Conservation (phyloP, 2,113 vertebrate species). For the Oryzias woworae region DNA sequence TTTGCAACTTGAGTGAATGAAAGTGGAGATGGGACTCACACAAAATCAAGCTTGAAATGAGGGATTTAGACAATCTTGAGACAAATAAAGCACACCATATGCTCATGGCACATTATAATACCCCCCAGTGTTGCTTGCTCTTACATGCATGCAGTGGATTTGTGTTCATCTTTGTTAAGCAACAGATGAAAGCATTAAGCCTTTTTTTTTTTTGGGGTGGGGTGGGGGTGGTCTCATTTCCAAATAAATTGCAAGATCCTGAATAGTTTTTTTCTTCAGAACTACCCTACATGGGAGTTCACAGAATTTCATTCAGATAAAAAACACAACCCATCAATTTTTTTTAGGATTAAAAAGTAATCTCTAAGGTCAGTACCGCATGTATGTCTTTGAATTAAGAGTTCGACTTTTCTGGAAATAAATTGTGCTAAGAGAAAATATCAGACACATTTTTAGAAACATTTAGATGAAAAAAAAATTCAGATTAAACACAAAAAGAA, state of each 20-base stretch:
- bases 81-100: conserved; percentile 53
- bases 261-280: not conserved
- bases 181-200: conserved; percentile 19
- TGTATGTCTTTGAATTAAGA: not conserved
- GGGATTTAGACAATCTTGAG: conserved; percentile 62
- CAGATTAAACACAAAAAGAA: too few relatives aligned
- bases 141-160: conserved; percentile 26
- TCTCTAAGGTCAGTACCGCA: conserved; percentile 4
- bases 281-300: conserved; percentile 1
- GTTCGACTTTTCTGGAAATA: not conserved
- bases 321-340: not conserved
- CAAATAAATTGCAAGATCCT: too few relatives aligned
- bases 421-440: too few relatives aligned
- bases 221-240: conserved; percentile 5
- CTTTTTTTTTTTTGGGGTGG: too few relatives aligned
- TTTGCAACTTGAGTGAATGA: too few relatives aligned
- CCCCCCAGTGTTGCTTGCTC: conserved; percentile 26
- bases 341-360: conserved; percentile 7
- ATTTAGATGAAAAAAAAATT: too few relatives aligned
- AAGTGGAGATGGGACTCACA: not conserved
- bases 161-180: conserved; percentile 12
- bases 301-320: conserved; percentile 7
- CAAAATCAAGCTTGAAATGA: conserved; percentile 24
- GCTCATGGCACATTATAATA: conserved; percentile 43
- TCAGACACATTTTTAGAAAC: too few relatives aligned